Evolutionary conservation across 2,888 invertebrate species (phyloP).

Genomic region (Andrena hattorfiana): DNA sequence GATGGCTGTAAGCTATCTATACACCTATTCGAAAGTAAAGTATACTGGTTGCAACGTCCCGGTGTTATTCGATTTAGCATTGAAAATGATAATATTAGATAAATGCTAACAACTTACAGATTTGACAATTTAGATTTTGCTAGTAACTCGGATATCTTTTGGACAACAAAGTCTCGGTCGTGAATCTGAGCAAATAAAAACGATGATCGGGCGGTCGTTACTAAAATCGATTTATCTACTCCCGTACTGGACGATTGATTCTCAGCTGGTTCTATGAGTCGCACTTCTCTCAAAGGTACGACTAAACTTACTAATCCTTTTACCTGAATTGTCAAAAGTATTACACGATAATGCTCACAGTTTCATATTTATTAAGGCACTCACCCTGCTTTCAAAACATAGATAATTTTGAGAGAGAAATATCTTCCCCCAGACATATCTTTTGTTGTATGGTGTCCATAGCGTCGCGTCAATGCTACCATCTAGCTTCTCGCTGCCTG

Average conservation of each 20-base stretch:
- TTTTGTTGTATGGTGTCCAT: slow-evolving; percentile 98
- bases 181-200: slow-evolving; percentile 95
- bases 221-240: slow-evolving; percentile 90
- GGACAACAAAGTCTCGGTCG: slow-evolving; percentile 94
- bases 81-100: not conserved
- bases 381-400: slow-evolving; percentile 97
- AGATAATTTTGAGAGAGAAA: slow-evolving; percentile 97
- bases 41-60: not conserved
- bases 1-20: slow-evolving; percentile 17
- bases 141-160: slow-evolving; percentile 95
- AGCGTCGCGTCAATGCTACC: slow-evolving; percentile 96
- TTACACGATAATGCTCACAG: not conserved
- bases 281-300: slow-evolving; percentile 94
- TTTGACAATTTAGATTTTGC: slow-evolving; percentile 87
- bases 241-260: slow-evolving; percentile 88
- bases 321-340: slow-evolving; percentile 86
- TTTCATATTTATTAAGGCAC: slow-evolving; percentile 74
- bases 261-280: slow-evolving; percentile 90
- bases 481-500: slow-evolving; percentile 96
- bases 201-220: slow-evolving; percentile 92
- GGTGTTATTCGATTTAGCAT: not conserved
- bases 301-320: slow-evolving; percentile 93
- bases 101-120: slow-evolving; percentile 75
- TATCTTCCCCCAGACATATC: slow-evolving; percentile 94
- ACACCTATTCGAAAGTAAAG: slow-evolving; percentile 37